Percentiles rank a stretch among this genome's conserved stretches.
Conservation (phyloP, 2,113 vertebrate genomes). For the Apaloderma vittatum region DNA sequence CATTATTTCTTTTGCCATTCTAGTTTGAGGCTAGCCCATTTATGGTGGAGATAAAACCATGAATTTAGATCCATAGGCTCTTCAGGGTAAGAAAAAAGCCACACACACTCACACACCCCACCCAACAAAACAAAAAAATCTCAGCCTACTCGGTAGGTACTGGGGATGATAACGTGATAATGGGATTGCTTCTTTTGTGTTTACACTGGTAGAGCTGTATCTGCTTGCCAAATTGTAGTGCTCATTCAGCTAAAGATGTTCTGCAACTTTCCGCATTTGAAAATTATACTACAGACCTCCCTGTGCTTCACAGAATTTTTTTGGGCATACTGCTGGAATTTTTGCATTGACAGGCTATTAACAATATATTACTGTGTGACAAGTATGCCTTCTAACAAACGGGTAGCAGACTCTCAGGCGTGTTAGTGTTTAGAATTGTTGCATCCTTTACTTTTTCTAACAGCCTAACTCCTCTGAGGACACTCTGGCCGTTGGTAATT, state of each 20-base stretch:
- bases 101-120: background rate
- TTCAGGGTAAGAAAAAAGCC: background rate
- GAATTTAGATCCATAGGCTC: background rate
- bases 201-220: background rate
- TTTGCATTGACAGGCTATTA: background rate
- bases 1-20: background rate
- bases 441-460: background rate
- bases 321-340: background rate
- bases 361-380: background rate
- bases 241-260: background rate
- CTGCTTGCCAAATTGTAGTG: background rate
- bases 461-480: accelerated
- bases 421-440: background rate
- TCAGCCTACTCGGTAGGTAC: background rate
- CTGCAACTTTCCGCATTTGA: background rate
- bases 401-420: accelerated
- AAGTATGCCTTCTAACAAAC: background rate
- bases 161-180: background rate
- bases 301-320: background rate
- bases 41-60: background rate
- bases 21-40: background rate
- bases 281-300: background rate
- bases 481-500: background rate
- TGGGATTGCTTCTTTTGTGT: background rate
- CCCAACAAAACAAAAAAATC: background rate